Conservation (phyloP, 2,888 invertebrate genomes). For the Sarcophaga variegata region DNA sequence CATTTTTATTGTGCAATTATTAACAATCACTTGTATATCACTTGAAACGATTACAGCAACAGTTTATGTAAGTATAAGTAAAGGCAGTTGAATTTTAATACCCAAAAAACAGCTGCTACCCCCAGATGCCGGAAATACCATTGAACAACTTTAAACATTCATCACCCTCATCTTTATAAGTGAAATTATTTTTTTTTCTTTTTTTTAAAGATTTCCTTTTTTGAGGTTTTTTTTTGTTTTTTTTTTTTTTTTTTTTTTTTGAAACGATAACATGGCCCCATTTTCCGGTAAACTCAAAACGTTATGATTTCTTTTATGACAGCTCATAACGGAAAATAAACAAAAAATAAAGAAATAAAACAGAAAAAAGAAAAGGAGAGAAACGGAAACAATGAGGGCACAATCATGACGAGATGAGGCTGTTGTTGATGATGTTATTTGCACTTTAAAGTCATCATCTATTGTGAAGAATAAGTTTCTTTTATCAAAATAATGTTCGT, state of each 20-base stretch:
- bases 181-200: background rate
- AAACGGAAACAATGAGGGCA: slow-evolving; percentile 34
- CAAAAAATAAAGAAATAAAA: background rate
- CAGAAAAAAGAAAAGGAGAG: too few species aligned
- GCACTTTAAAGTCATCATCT: background rate
- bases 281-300: slow-evolving; percentile 13
- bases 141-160: slow-evolving; percentile 3
- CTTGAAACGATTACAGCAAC: too few species aligned
- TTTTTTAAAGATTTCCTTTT: background rate
- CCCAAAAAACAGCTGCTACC: too few species aligned
- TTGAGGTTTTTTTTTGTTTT: slow-evolving; percentile 5
- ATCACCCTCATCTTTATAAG: slow-evolving; percentile 2
- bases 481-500: background rate
- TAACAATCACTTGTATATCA: background rate
- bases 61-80: background rate
- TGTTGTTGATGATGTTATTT: slow-evolving; percentile 18
- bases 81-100: background rate
- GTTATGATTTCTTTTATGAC: slow-evolving; percentile 32
- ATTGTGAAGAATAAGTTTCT: slow-evolving; percentile 2
- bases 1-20: background rate
- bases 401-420: slow-evolving; percentile 23
- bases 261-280: background rate
- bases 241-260: slow-evolving; percentile 1
- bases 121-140: background rate
- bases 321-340: slow-evolving; percentile 37